Conservation (phyloP, 1,140 invertebrate species). For the Harpegnathos saltator region DNA sequence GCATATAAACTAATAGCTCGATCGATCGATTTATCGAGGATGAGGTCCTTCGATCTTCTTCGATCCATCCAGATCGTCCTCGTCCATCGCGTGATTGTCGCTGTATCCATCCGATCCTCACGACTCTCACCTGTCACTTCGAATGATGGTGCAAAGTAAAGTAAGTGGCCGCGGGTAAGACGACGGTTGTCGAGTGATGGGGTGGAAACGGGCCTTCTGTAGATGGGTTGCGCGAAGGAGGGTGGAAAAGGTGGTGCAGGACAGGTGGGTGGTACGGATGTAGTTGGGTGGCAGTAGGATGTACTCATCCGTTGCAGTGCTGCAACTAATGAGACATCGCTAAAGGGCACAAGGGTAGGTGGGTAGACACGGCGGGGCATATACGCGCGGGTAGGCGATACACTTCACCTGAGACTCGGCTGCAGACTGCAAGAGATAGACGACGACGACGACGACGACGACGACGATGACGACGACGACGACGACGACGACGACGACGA, state of each 20-base stretch:
- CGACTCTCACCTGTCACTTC: constrained; percentile 34
- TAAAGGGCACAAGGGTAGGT: constrained; percentile 84
- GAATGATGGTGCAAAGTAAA: constrained; percentile 27
- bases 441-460: constrained; percentile 69
- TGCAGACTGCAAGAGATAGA: constrained; percentile 82
- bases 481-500: constrained; percentile 74
- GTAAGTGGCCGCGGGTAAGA: constrained; percentile 72
- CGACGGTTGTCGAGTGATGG: constrained; percentile 69
- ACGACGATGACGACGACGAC: constrained; percentile 67
- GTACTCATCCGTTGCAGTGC: constrained; percentile 84
- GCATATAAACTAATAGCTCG: too few relatives aligned
- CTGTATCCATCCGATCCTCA: not conserved
- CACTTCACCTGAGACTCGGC: constrained; percentile 85
- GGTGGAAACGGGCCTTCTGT: constrained; percentile 58
- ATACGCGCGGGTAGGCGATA: constrained; percentile 83
- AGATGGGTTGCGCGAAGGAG: constrained; percentile 58
- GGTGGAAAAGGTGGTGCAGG: constrained; percentile 56
- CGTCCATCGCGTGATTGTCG: too few relatives aligned
- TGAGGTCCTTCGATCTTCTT: not conserved
- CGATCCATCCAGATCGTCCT: not conserved
- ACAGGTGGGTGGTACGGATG: constrained; percentile 56
- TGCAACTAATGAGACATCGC: constrained; percentile 87
- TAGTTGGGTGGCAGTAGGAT: constrained; percentile 75
- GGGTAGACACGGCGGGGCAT: constrained; percentile 78
- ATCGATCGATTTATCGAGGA: too few relatives aligned